These are phyloP conservation scores for Centruroides sculpturatus DNA, from an alignment of 1,140 invertebrate species.

Conservation along the genomic window DNA sequence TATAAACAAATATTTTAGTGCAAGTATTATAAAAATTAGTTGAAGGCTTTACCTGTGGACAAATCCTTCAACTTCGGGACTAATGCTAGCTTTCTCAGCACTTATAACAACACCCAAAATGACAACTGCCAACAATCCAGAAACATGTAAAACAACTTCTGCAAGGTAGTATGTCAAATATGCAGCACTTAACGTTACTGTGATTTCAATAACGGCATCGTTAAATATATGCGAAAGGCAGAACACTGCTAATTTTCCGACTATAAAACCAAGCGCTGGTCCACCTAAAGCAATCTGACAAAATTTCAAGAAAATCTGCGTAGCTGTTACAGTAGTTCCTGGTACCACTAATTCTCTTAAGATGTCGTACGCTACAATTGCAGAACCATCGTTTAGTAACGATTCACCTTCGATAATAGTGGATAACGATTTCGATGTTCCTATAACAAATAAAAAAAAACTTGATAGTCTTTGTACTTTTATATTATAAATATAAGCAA, in stretches of 20 bases:
- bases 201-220: conserved; percentile 29
- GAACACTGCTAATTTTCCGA: conserved; percentile 26
- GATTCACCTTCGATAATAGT: conserved; percentile 35
- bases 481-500: background rate
- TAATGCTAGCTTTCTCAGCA: conserved; percentile 30
- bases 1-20: too few relatives aligned
- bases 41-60: conserved; percentile 27
- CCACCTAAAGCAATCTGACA: background rate
- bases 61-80: conserved; percentile 31
- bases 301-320: conserved; percentile 1
- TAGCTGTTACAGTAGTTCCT: background rate
- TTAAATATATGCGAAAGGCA: conserved; percentile 30
- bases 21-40: background rate
- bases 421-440: conserved; percentile 29
- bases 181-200: conserved; percentile 31
- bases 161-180: conserved; percentile 33
- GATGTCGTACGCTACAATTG: conserved; percentile 31
- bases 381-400: conserved; percentile 35
- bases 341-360: conserved; percentile 14
- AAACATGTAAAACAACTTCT: conserved; percentile 29
- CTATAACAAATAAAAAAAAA: conserved; percentile 11
- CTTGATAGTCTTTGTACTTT: background rate
- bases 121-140: conserved; percentile 34
- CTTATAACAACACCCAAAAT: conserved; percentile 30
- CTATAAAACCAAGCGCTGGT: conserved; percentile 28